Conservation (phyloP, 2,113 vertebrate species). For the Hystrix brachyura region DNA sequence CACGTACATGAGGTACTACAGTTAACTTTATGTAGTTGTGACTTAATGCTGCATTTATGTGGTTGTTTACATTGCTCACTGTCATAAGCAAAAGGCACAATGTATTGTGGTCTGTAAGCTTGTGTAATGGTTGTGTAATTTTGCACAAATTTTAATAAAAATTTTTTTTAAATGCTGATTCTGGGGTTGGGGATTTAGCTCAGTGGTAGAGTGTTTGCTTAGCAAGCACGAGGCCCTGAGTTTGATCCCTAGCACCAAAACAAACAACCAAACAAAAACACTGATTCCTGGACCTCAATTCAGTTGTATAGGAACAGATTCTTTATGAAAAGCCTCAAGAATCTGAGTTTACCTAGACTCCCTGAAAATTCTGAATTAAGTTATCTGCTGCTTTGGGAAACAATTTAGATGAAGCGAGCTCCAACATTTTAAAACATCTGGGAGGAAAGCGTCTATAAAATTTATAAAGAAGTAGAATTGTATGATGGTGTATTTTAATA, state of each 20-base stretch:
- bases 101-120: too few species aligned
- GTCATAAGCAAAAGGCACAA: too few species aligned
- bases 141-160: too few species aligned
- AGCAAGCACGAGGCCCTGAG: too few species aligned
- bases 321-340: neutral
- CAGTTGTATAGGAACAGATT: neutral
- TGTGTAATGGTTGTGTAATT: too few species aligned
- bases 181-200: too few species aligned
- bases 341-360: neutral
- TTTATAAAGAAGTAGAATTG: neutral
- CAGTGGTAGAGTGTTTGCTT: too few species aligned
- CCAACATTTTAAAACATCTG: neutral
- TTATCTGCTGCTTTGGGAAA: neutral
- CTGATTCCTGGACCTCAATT: neutral
- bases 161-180: neutral
- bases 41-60: too few species aligned
- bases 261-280: neutral
- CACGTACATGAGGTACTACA: too few species aligned
- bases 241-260: too few species aligned
- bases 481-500: slow-evolving; percentile 42
- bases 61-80: too few species aligned
- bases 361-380: neutral
- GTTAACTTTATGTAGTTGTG: too few species aligned
- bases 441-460: slow-evolving; percentile 17
- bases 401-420: neutral